Evolutionary conservation across 2,797 vertebrate genomes (phyloP).

Genomic region (Cyprinella venusta): DNA sequence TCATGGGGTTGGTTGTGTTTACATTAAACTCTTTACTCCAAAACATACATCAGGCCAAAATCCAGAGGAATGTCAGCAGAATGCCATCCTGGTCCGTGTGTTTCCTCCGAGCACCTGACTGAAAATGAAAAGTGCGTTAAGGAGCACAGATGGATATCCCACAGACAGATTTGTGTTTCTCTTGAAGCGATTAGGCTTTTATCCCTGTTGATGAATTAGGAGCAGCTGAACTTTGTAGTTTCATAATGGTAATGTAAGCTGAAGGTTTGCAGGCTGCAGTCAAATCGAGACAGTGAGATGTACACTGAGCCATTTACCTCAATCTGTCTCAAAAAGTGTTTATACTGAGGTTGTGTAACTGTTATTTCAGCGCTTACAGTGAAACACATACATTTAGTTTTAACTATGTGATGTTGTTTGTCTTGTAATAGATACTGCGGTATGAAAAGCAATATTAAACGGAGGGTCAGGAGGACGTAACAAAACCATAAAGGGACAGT

Average conservation of each 20-base stretch:
- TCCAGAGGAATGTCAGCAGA: not conserved
- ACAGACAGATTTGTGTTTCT: conserved; percentile 20
- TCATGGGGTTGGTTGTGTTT: not conserved
- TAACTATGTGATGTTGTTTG: not conserved
- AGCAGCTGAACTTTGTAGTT: conserved; percentile 24
- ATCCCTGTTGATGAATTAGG: conserved; percentile 22
- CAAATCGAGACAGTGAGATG: not conserved
- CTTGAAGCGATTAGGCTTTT: conserved; percentile 29
- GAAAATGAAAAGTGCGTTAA: not conserved
- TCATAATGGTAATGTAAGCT: conserved; percentile 11
- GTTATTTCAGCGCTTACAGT: conserved; percentile 10
- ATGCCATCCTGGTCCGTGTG: not conserved
- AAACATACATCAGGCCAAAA: not conserved
- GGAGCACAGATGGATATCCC: conserved; percentile 20
- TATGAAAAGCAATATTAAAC: not conserved
- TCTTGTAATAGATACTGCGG: conserved; percentile 10
- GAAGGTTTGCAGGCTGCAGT: conserved; percentile 23
- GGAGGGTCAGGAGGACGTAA: conserved; percentile 1
- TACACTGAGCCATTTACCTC: conserved; percentile 13
- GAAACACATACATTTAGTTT: conserved; percentile 18
- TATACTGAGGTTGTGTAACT: not conserved
- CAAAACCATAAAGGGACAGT: not conserved
- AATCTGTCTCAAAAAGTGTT: conserved; percentile 4
- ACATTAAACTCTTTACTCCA: not conserved
- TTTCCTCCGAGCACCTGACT: not conserved